These are phyloP conservation scores for Lagodon rhomboides DNA, from an alignment of 2,797 vertebrate species.

Conservation along the genomic window DNA sequence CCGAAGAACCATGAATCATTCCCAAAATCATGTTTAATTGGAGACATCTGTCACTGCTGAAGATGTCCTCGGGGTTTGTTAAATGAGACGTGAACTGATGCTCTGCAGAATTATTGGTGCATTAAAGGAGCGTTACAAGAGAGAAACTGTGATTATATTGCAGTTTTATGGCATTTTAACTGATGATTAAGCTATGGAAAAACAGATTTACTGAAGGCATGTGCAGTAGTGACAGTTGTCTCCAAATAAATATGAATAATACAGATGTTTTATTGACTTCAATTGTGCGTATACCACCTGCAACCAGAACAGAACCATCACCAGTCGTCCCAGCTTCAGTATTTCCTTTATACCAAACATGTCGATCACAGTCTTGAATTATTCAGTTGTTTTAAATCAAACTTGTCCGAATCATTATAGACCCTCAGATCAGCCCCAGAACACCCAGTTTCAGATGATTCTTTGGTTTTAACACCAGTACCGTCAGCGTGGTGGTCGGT, in stretches of 20 bases:
- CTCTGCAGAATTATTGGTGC: neutral
- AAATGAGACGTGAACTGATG: neutral
- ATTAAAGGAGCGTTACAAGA: neutral
- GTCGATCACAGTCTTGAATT: neutral
- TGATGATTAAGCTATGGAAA: neutral
- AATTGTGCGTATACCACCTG: neutral
- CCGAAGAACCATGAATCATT: slow-evolving; percentile 4
- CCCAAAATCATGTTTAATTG: neutral
- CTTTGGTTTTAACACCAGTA: slow-evolving; percentile 34
- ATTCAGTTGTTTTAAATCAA: neutral
- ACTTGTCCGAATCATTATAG: slow-evolving; percentile 4
- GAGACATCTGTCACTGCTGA: slow-evolving; percentile 45
- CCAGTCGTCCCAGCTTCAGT: slow-evolving; percentile 6
- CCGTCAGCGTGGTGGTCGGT: slow-evolving; percentile 63
- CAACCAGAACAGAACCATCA: slow-evolving; percentile 28
- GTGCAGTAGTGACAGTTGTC: slow-evolving; percentile 27
- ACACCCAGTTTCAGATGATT: slow-evolving; percentile 13
- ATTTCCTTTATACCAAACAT: neutral
- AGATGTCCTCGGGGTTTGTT: neutral
- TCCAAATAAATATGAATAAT: slow-evolving; percentile 19
- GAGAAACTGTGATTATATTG: neutral
- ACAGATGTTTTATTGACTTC: neutral
- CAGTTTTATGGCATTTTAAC: neutral
- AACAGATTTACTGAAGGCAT: neutral
- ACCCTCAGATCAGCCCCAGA: slow-evolving; percentile 23